These are phyloP conservation scores for Phasianus colchicus DNA, from an alignment of 2,113 vertebrate genomes.

Conservation along the genomic window DNA sequence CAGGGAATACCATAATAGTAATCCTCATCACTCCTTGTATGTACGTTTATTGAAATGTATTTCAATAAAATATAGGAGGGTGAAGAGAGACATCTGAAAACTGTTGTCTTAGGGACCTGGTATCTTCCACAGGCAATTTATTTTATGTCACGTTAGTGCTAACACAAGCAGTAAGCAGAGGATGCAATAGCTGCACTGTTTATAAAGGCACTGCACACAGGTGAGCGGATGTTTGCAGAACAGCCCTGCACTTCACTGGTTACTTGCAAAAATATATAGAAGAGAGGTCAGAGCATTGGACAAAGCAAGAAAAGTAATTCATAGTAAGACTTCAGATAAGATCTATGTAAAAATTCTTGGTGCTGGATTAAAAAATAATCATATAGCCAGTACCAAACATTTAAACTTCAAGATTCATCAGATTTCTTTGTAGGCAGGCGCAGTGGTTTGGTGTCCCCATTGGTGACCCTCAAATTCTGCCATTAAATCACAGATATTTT, in stretches of 20 bases:
- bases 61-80: neutral
- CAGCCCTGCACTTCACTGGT: neutral
- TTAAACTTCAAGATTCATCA: neutral
- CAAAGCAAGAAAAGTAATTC: neutral
- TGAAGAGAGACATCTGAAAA: neutral
- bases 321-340: neutral
- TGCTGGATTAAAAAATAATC: neutral
- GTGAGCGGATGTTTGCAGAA: conserved; percentile 59
- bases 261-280: conserved; percentile 11
- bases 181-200: conserved; percentile 21
- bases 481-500: neutral
- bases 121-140: neutral
- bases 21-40: neutral
- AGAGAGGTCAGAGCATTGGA: neutral
- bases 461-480: neutral
- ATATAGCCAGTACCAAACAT: neutral
- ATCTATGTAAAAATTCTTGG: neutral
- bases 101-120: neutral
- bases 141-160: neutral
- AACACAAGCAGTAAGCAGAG: neutral
- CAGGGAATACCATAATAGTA: neutral
- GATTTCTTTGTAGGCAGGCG: neutral
- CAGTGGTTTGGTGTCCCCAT: neutral
- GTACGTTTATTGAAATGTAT: neutral
- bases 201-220: neutral